A percentile compares a stretch with the other conserved stretches of the same genome.
These are phyloP conservation scores for Falcaria lacertinaria DNA, from an alignment of 2,888 invertebrate genomes.

Conservation along the genomic window DNA sequence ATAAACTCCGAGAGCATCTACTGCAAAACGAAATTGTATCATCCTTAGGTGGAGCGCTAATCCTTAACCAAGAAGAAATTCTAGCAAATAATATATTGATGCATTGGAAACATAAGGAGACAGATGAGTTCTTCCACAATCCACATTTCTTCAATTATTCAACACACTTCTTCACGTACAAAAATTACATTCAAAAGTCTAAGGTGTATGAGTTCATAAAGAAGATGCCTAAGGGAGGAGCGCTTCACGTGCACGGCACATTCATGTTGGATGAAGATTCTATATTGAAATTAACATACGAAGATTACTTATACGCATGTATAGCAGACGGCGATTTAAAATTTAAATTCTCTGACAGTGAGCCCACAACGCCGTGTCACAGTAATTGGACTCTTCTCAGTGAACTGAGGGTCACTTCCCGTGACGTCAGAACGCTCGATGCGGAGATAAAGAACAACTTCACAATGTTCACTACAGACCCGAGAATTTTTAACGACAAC, in stretches of 20 bases:
- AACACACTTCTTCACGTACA: constrained; percentile 82
- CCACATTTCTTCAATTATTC: constrained; percentile 81
- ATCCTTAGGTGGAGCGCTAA: constrained; percentile 71
- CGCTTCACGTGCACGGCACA: constrained; percentile 84
- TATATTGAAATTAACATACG: constrained; percentile 81
- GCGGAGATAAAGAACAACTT: constrained; percentile 70
- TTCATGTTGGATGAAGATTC: constrained; percentile 81
- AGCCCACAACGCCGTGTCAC: constrained; percentile 49
- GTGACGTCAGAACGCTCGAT: constrained; percentile 71
- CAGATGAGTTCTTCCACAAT: constrained; percentile 64
- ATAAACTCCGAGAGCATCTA: constrained; percentile 30
- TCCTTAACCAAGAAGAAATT: constrained; percentile 66
- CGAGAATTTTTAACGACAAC: constrained; percentile 53
- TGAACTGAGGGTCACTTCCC: constrained; percentile 62
- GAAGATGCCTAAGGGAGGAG: constrained; percentile 87
- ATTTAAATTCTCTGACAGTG: constrained; percentile 52
- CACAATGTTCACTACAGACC: constrained; percentile 71
- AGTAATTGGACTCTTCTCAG: constrained; percentile 71
- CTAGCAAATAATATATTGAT: constrained; percentile 79
- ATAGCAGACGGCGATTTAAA: constrained; percentile 37
- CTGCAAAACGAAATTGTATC: constrained; percentile 59
- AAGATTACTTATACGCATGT: constrained; percentile 81
- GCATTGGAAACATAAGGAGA: constrained; percentile 75
- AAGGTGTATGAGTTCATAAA: constrained; percentile 83
- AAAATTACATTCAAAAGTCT: constrained; percentile 79